A percentile compares a stretch with the other conserved stretches of the same genome.
phyloP scores from a whole-genome alignment of 2,888 invertebrate species.

The Nebria brevicollis region DNA sequence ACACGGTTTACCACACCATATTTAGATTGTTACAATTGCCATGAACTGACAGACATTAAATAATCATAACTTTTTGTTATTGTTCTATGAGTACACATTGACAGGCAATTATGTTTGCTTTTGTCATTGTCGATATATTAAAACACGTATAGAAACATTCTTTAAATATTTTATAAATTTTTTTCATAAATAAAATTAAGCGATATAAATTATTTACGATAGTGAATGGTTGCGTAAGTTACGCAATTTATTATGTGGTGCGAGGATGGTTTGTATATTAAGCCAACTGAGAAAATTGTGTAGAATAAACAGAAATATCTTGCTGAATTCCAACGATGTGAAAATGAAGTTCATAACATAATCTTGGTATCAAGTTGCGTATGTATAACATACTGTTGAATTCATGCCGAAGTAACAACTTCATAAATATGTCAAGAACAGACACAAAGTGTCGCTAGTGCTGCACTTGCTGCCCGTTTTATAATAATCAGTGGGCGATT shows the following conservation, averaged over 20 bases:
- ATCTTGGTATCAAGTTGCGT: not conserved
- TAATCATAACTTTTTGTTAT: not conserved
- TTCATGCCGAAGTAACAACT: not conserved
- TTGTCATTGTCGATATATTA: not conserved
- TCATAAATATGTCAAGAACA: not conserved
- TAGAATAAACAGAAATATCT: no score
- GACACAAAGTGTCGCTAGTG: constrained; percentile 1
- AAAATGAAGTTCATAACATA: no score
- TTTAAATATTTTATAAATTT: not conserved
- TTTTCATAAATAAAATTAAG: not conserved
- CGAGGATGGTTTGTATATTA: no score
- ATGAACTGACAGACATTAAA: constrained; percentile 11
- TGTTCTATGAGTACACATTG: not conserved
- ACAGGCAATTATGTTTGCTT: not conserved
- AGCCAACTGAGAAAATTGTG: no score
- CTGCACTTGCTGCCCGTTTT: not conserved
- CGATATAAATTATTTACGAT: not conserved
- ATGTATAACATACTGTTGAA: not conserved
- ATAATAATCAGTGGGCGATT: constrained; percentile 22
- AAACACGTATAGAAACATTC: not conserved
- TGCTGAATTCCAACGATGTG: no score
- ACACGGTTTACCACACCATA: constrained; percentile 10
- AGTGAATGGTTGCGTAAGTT: no score
- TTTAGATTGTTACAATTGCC: constrained; percentile 11
- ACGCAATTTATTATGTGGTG: no score